Percentiles rank a stretch among this genome's conserved stretches.
These are phyloP conservation scores for Botia almorhae DNA, from an alignment of 2,797 vertebrate species.

Conservation along the genomic window DNA sequence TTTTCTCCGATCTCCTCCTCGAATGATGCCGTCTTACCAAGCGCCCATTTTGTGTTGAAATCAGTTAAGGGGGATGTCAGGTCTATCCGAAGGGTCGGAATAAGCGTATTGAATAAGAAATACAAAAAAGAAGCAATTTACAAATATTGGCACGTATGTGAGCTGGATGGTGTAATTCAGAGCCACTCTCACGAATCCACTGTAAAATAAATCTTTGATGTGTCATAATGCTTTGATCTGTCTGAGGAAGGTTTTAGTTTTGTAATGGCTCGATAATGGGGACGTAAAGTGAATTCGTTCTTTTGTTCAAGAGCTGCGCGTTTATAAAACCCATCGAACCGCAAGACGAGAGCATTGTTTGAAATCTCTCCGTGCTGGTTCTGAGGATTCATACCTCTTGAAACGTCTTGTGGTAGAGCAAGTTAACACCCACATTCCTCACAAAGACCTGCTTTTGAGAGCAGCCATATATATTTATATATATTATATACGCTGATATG, in stretches of 20 bases:
- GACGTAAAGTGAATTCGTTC: constrained; percentile 70
- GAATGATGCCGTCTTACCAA: constrained; percentile 68
- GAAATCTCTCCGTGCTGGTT: constrained; percentile 47
- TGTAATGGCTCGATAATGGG: constrained; percentile 53
- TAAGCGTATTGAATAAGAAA: constrained; percentile 4
- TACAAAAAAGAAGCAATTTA: constrained; percentile 36
- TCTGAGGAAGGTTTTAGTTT: constrained; percentile 49
- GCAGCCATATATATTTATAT: constrained; percentile 36
- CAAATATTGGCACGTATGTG: constrained; percentile 51
- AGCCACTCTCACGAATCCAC: constrained; percentile 13
- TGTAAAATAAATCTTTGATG: constrained; percentile 46
- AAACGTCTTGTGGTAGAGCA: constrained; percentile 55
- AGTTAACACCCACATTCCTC: constrained; percentile 54
- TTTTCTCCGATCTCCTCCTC: constrained; percentile 52
- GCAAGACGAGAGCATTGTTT: constrained; percentile 56
- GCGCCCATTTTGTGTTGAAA: constrained; percentile 51
- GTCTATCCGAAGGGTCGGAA: constrained; percentile 14
- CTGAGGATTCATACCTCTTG: constrained; percentile 53
- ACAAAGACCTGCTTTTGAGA: constrained; percentile 45
- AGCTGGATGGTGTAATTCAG: constrained; percentile 39
- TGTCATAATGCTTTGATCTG: constrained; percentile 52
- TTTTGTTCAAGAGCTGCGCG: constrained; percentile 55
- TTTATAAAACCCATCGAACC: constrained; percentile 59
- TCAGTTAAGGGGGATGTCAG: background rate
- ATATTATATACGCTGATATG: background rate